Conservation (phyloP, 2,888 invertebrate species). For the Xanthorhoe designata region DNA sequence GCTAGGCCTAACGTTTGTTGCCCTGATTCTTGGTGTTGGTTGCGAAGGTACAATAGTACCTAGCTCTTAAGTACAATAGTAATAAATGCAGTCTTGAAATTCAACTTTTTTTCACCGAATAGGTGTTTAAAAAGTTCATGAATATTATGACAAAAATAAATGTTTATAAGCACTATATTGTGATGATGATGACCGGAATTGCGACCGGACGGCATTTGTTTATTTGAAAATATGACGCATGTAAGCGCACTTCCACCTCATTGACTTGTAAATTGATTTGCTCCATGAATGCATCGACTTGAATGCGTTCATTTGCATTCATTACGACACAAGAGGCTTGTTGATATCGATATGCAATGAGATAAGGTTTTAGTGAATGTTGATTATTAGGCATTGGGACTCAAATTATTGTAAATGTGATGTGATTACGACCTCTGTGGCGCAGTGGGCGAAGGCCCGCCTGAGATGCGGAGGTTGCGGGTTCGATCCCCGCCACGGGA, state of each 20-base stretch:
- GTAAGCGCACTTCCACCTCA: conserved; percentile 4
- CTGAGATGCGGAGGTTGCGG: too few species aligned
- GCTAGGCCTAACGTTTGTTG: too few species aligned
- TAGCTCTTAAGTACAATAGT: too few species aligned
- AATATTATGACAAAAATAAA: background rate
- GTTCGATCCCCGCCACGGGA: too few species aligned
- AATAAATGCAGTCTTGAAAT: too few species aligned
- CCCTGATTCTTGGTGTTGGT: background rate
- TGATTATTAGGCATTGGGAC: too few species aligned
- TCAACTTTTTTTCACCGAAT: too few species aligned
- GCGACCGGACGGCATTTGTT: background rate
- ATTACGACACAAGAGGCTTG: conserved; percentile 11
- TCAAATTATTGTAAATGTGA: background rate
- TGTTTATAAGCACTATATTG: background rate
- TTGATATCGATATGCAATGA: conserved; percentile 1
- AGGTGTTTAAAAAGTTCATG: background rate
- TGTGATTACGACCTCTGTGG: too few species aligned
- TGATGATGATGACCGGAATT: background rate
- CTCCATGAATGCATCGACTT: conserved; percentile 11
- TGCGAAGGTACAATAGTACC: too few species aligned
- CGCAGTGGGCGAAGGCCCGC: too few species aligned
- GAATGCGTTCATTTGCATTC: conserved; percentile 24
- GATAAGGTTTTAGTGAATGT: background rate
- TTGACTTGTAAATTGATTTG: conserved; percentile 23
- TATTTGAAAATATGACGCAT: conserved; percentile 1